Evolutionary conservation across 2,113 vertebrate genomes (phyloP), one percentile per base, ranked within the genome.

Genomic region (Progne subis): DNA sequence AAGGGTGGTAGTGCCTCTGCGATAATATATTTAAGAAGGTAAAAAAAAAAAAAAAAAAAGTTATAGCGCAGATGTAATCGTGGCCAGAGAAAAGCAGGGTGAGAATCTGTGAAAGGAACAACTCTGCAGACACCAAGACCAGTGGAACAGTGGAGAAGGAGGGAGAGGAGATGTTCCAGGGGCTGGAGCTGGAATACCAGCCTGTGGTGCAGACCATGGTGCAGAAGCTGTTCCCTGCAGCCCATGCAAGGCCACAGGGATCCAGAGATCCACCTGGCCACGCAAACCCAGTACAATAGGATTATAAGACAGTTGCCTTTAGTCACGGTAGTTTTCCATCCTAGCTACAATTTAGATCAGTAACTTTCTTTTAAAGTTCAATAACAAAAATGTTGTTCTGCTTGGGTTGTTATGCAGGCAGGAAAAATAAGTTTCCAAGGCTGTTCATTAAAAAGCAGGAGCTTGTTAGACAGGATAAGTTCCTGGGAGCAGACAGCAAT

Each of bases 61-160:
- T 24, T n/a, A 12, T 6, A 29, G 24, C 0, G 0, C 34, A 29
- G 43, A 49, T 19, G 10, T 65, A 34, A 34, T 2, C 43, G 31
- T 7, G 37, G 16, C 44, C 34, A 31, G 34, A 34, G 44, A 43
- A 31, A 29, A 34, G 44, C 16, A 31, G 20, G 13, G 3, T 25
- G 25, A 29, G 25, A 67, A 43, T 0, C 0, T 34, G 29, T 29
- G 34, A 59, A 25, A 59, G 20, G 44, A 50, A 14, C 17, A 24
- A 2, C 44, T 67, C 44, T 68, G 60, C 31, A 67, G 53, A 19
- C 19, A 52, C 9, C 17, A 43, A 44, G 53, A 8, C 31, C 53
- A 21, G 31, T 4, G 37, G 15, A 56, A 15, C 53, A 21, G 31
- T 4, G 37, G 15, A 56, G 18, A 25, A 67, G 44, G 61, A 76